These are phyloP conservation scores for Empidonax traillii DNA, from an alignment of 2,113 vertebrate genomes.

Conservation along the genomic window DNA sequence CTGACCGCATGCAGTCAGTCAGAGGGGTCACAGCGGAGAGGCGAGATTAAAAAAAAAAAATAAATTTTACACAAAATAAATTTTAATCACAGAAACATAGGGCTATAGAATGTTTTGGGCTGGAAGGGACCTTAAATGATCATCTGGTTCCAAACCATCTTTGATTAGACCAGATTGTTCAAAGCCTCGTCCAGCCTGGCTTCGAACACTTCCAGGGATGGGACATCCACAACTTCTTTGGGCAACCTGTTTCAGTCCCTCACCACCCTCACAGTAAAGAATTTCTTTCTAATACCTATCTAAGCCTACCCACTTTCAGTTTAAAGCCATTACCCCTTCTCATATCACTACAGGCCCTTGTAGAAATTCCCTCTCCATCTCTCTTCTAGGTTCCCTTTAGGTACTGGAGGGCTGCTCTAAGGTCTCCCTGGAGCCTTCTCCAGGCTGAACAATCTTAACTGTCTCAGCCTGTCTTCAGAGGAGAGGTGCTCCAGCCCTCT, in stretches of 20 bases:
- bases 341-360: not conserved
- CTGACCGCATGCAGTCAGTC: accelerated
- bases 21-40: not conserved
- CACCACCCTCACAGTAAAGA: not conserved
- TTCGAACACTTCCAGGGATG: not conserved
- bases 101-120: not conserved
- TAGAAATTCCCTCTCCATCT: not conserved
- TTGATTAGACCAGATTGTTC: not conserved
- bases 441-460: not conserved
- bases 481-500: not conserved
- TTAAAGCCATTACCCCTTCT: not conserved
- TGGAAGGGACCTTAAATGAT: not conserved
- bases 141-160: no score
- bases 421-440: not conserved
- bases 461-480: not conserved
- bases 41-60: accelerated
- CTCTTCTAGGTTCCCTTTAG: not conserved
- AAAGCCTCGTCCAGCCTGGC: not conserved
- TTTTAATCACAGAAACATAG: not conserved
- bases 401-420: not conserved
- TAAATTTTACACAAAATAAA: no score
- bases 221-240: not conserved
- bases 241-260: not conserved
- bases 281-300: not conserved
- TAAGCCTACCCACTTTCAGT: not conserved